These are phyloP conservation scores for Prosopocoilus inquinatus DNA, from an alignment of 2,888 invertebrate species.

Conservation along the genomic window DNA sequence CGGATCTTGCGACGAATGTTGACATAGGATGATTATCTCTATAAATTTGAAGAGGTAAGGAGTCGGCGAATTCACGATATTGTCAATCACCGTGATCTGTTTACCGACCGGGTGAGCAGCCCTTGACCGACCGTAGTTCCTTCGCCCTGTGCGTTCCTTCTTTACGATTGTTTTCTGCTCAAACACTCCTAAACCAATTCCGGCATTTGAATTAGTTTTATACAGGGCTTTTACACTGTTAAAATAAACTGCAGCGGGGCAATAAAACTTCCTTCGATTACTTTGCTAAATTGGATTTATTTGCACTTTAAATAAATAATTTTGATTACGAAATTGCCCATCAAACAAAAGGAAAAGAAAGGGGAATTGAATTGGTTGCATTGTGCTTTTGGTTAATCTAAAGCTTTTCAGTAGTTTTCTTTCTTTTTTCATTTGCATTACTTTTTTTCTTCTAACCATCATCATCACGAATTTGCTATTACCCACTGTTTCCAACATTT, in stretches of 20 bases:
- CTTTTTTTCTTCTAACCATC: too few species aligned
- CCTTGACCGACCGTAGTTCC: constrained; percentile 36
- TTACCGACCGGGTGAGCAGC: constrained; percentile 36
- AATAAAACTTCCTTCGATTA: neutral
- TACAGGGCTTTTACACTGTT: constrained; percentile 23
- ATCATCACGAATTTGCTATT: too few species aligned
- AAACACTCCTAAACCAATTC: constrained; percentile 29
- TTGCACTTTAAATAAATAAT: too few species aligned
- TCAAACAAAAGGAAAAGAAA: too few species aligned
- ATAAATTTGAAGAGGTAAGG: constrained; percentile 40
- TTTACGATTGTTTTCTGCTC: constrained; percentile 34
- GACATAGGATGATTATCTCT: constrained; percentile 45
- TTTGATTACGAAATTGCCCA: too few species aligned
- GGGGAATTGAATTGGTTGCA: too few species aligned
- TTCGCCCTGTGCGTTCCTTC: constrained; percentile 12
- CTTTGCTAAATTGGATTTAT: neutral
- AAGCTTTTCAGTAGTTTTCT: too few species aligned
- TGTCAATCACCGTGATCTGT: constrained; percentile 45
- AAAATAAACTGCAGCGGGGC: constrained; percentile 9
- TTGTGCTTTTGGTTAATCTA: too few species aligned
- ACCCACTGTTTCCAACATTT: too few species aligned
- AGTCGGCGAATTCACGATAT: constrained; percentile 36
- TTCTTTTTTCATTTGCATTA: too few species aligned
- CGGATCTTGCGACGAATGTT: constrained; percentile 29
- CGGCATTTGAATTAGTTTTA: constrained; percentile 25